A percentile compares a stretch with the other conserved stretches of the same genome.
Evolutionary conservation across 1,140 invertebrate species (phyloP).

Genomic region (Heliothis virescens): DNA sequence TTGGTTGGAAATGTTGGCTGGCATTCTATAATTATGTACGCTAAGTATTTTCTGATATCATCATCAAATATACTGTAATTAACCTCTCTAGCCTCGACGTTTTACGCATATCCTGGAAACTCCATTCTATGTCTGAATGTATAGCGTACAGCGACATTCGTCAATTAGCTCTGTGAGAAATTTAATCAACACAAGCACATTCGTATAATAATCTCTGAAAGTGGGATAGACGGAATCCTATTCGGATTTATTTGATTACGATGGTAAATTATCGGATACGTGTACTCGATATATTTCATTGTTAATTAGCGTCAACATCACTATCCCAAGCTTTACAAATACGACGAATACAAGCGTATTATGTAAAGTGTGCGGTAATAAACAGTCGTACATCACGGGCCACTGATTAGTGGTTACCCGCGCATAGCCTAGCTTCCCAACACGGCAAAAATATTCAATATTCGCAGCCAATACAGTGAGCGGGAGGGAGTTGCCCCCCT

Average conservation of each 20-base stretch:
- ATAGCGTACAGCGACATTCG: background rate
- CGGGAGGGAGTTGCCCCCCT: conserved; percentile 41
- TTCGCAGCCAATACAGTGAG: conserved; percentile 68
- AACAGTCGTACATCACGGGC: conserved; percentile 59
- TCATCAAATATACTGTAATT: no score
- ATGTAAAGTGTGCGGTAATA: conserved; percentile 44
- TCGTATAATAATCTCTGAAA: no score
- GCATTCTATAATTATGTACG: background rate
- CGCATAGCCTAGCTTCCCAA: conserved; percentile 58
- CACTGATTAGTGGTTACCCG: conserved; percentile 72
- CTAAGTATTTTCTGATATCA: no score
- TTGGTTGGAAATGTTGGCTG: background rate
- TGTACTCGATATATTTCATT: no score
- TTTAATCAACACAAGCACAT: no score
- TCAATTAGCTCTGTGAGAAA: background rate
- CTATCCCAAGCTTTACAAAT: conserved; percentile 19
- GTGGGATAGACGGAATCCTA: no score
- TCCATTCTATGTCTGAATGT: no score
- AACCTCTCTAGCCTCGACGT: no score
- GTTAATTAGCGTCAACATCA: background rate
- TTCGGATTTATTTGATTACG: no score
- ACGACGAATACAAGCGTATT: background rate
- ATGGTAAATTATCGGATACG: no score
- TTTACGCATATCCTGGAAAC: no score
- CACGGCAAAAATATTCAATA: conserved; percentile 77